phyloP scores from a whole-genome alignment of 1,140 invertebrate genomes.

The Nixonia krombeini region DNA sequence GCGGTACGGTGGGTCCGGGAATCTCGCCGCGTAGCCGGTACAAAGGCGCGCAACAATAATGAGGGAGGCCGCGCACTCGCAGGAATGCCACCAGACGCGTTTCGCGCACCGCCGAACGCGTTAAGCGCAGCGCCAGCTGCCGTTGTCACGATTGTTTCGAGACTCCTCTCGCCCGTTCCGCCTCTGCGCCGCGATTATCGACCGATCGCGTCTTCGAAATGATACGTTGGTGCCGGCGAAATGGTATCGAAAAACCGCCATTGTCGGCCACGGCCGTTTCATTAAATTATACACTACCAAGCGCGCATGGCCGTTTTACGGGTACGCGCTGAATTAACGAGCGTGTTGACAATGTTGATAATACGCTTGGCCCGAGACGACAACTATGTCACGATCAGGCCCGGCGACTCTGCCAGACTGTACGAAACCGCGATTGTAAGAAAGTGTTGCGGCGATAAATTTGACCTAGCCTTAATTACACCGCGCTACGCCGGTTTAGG shows the following conservation, averaged over 20 bases:
- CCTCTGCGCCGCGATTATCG: constrained; percentile 45
- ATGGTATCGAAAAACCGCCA: constrained; percentile 38
- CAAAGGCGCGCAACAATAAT: constrained; percentile 47
- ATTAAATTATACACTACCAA: constrained; percentile 35
- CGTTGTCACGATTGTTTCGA: constrained; percentile 51
- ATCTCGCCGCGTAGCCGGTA: constrained; percentile 28
- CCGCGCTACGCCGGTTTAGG: no score
- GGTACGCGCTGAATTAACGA: no score
- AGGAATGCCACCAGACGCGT: constrained; percentile 63
- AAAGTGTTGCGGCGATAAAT: no score
- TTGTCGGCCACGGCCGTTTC: constrained; percentile 3
- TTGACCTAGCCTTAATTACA: no score
- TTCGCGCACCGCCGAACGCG: constrained; percentile 61
- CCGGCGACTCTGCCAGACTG: no score
- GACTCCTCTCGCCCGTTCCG: constrained; percentile 41
- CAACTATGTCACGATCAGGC: no score
- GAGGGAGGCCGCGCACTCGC: constrained; percentile 50
- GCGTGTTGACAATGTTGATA: no score
- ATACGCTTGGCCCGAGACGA: no score
- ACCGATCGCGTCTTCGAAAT: constrained; percentile 35
- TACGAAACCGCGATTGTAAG: no score
- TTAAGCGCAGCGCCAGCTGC: constrained; percentile 59
- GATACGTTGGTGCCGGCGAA: constrained; percentile 29
- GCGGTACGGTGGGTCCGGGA: constrained; percentile 10
- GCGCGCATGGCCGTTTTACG: no score